Conservation (phyloP, 1,140 invertebrate species). For the Bombus sibiricus region DNA sequence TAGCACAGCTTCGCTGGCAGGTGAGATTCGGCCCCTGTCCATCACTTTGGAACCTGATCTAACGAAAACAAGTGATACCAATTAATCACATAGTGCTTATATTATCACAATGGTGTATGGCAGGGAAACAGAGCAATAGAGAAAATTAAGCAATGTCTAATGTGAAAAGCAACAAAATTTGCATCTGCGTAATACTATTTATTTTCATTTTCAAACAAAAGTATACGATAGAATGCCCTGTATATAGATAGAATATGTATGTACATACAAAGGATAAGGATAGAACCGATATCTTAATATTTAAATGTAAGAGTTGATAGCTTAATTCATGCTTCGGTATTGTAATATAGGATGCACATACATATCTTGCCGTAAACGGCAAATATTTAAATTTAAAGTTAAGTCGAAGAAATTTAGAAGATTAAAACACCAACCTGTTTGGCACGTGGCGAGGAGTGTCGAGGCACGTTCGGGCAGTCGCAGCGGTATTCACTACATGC, state of each 20-base stretch:
- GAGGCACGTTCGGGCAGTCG: conserved; percentile 79
- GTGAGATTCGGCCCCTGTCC: conserved; percentile 86
- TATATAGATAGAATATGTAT: conserved; percentile 23
- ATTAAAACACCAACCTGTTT: conserved; percentile 78
- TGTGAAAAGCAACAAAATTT: conserved; percentile 38
- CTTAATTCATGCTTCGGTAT: background rate
- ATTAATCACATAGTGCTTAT: background rate
- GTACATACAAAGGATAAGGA: no score
- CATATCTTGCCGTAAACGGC: conserved; percentile 2
- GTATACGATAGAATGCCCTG: background rate
- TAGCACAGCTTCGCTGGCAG: conserved; percentile 83
- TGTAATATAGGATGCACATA: conserved; percentile 15
- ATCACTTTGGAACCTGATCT: conserved; percentile 88
- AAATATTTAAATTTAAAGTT: conserved; percentile 58
- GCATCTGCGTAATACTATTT: conserved; percentile 8
- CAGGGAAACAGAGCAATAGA: conserved; percentile 13
- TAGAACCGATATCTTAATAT: background rate
- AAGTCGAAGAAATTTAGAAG: conserved; percentile 59
- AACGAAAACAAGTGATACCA: conserved; percentile 48
- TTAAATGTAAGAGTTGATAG: background rate
- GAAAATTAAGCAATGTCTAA: conserved; percentile 42
- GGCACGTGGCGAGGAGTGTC: conserved; percentile 81
- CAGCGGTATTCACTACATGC: conserved; percentile 80
- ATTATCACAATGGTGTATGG: background rate
- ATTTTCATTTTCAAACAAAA: conserved; percentile 31